A percentile compares a stretch with the other conserved stretches of the same genome.
These are phyloP conservation scores for Hydrozoanthus tunicans DNA, from an alignment of 64 coral and sea anemone species.

Conservation along the genomic window DNA sequence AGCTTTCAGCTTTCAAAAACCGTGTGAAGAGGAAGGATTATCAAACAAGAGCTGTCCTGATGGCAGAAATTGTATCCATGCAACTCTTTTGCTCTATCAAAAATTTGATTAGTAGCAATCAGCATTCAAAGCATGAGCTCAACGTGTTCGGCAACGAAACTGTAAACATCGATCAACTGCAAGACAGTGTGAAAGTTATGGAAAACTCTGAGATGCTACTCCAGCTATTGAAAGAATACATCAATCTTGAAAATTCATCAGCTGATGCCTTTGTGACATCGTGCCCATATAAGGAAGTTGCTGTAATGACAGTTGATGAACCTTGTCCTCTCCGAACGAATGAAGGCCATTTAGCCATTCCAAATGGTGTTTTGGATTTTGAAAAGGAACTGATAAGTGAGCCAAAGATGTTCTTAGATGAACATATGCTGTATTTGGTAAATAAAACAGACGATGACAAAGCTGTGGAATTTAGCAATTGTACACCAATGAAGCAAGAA, in stretches of 20 bases:
- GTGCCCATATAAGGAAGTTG: not conserved
- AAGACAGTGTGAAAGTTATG: not conserved
- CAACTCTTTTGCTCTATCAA: conserved; percentile 79
- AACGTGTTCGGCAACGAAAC: not conserved
- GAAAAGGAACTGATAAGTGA: not conserved
- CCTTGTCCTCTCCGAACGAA: not conserved
- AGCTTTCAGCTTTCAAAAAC: conserved; percentile 35
- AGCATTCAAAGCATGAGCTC: not conserved
- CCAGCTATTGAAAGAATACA: conserved; percentile 19
- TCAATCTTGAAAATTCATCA: not conserved
- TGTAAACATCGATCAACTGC: not conserved
- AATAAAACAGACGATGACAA: conserved; percentile 98
- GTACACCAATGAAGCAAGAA: not conserved
- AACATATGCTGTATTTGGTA: conserved; percentile 16
- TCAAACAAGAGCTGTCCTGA: conserved; percentile 54
- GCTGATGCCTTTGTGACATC: not conserved
- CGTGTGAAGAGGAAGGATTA: conserved; percentile 54
- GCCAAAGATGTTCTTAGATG: not conserved
- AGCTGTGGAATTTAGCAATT: conserved; percentile 48
- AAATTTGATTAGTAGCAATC: conserved; percentile 11
- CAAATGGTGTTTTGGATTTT: not conserved
- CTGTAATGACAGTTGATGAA: not conserved
- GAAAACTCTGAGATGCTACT: conserved; percentile 26
- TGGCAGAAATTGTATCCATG: conserved; percentile 80
- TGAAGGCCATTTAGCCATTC: not conserved